Percentiles rank a stretch among this genome's conserved stretches.
These are phyloP conservation scores for Strigamia transsilvanica DNA, from an alignment of 2,888 invertebrate species.

Conservation along the genomic window DNA sequence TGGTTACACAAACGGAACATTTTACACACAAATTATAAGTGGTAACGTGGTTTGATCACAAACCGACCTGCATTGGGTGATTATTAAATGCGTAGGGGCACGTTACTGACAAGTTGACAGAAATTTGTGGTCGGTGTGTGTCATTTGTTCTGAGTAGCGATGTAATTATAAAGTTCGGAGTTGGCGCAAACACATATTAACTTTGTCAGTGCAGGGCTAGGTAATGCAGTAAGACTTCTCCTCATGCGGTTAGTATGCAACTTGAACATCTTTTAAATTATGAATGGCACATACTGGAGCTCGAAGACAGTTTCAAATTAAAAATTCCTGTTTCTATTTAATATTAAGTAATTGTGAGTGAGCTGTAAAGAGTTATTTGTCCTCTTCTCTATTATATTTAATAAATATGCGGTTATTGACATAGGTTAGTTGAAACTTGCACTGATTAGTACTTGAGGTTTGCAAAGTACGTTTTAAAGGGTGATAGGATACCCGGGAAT, in stretches of 20 bases:
- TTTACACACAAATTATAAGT: neutral
- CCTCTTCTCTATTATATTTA: neutral
- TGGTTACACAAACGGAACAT: too few relatives aligned
- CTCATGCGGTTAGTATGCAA: neutral
- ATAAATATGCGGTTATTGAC: neutral
- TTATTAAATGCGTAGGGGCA: conserved; percentile 1
- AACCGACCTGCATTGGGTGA: neutral
- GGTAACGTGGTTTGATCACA: conserved; percentile 20
- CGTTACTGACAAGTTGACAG: neutral
- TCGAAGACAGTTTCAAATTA: neutral
- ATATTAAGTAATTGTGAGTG: too few relatives aligned
- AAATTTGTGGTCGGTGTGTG: conserved; percentile 16
- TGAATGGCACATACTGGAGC: neutral
- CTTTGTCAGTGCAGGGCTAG: neutral
- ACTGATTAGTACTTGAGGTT: neutral
- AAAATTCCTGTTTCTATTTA: too few relatives aligned
- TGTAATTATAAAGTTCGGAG: conserved; percentile 36
- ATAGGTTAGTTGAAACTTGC: neutral
- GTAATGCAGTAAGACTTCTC: neutral
- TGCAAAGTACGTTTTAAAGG: neutral
- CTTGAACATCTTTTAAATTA: neutral
- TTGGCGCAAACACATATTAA: conserved; percentile 13
- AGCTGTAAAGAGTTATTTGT: too few relatives aligned
- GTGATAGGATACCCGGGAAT: neutral
- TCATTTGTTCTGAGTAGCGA: neutral